phyloP scores from a whole-genome alignment of 2,888 invertebrate genomes.

The Merodon equestris region DNA sequence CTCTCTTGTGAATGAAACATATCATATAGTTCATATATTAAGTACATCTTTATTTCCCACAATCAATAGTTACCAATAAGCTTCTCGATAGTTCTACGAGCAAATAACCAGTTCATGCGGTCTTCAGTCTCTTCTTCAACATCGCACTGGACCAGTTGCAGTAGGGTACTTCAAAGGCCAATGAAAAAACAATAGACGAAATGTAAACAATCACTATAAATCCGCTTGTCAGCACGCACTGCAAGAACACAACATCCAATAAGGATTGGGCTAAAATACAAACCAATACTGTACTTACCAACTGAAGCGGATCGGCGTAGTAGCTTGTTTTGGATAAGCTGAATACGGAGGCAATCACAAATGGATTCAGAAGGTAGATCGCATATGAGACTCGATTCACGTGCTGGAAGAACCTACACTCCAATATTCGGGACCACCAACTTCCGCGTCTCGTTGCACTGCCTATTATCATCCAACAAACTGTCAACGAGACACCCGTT shows the following conservation, averaged over 20 bases:
- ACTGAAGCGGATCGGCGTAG: conserved; percentile 77
- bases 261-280: neutral
- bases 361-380: conserved; percentile 82
- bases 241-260: conserved; percentile 19
- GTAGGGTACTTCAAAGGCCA: conserved; percentile 60
- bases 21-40: no score
- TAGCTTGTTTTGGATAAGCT: conserved; percentile 76
- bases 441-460: conserved; percentile 80
- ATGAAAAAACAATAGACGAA: conserved; percentile 43
- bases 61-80: no score
- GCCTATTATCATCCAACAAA: conserved; percentile 81
- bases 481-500: conserved; percentile 80
- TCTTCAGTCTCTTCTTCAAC: conserved; percentile 46
- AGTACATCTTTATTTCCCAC: no score
- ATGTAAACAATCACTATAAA: conserved; percentile 69
- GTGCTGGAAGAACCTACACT: conserved; percentile 77
- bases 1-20: no score
- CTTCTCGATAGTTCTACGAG: no score
- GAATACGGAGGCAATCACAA: conserved; percentile 80
- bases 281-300: conserved; percentile 72
- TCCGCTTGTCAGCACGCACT: conserved; percentile 69
- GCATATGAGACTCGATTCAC: conserved; percentile 81
- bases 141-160: conserved; percentile 49
- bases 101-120: conserved; percentile 43
- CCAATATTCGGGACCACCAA: conserved; percentile 77